These are phyloP conservation scores for Galagoides demidoff DNA, from an alignment of 2,797 vertebrate species.

Conservation along the genomic window DNA sequence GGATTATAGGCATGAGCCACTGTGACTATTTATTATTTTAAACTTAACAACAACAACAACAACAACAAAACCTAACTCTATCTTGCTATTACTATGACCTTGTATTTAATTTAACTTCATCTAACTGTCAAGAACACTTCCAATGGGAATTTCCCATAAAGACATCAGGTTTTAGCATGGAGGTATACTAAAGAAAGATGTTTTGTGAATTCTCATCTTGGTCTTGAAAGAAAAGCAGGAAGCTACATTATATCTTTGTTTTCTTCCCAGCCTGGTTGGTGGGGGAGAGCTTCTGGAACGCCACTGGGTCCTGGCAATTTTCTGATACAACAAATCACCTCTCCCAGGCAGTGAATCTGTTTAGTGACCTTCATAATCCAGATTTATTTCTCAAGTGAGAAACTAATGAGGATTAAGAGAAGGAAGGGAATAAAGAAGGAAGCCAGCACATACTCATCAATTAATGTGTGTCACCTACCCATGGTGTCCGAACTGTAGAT, in stretches of 20 bases:
- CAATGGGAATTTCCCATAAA: not conserved
- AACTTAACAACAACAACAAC: not conserved
- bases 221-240: constrained; percentile 4
- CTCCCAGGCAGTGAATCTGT: not conserved
- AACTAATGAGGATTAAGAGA: not conserved
- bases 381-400: not conserved
- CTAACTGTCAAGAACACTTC: constrained; percentile 25
- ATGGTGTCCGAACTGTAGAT: not conserved
- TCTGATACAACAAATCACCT: not conserved
- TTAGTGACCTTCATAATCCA: not conserved
- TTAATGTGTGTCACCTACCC: not conserved
- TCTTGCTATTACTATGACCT: not conserved
- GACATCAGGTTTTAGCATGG: constrained; percentile 18
- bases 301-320: not conserved
- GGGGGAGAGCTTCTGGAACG: not conserved
- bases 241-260: constrained; percentile 35
- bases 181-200: constrained; percentile 46
- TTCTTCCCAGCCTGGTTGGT: not conserved
- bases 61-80: not conserved
- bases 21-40: not conserved
- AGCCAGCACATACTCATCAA: not conserved
- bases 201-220: constrained; percentile 43
- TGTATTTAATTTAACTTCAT: not conserved
- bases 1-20: not conserved
- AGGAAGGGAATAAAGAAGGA: not conserved